Percentiles rank a stretch among this genome's conserved stretches.
phyloP scores from a whole-genome alignment of 2,888 invertebrate species.

The Archips xylosteana region DNA sequence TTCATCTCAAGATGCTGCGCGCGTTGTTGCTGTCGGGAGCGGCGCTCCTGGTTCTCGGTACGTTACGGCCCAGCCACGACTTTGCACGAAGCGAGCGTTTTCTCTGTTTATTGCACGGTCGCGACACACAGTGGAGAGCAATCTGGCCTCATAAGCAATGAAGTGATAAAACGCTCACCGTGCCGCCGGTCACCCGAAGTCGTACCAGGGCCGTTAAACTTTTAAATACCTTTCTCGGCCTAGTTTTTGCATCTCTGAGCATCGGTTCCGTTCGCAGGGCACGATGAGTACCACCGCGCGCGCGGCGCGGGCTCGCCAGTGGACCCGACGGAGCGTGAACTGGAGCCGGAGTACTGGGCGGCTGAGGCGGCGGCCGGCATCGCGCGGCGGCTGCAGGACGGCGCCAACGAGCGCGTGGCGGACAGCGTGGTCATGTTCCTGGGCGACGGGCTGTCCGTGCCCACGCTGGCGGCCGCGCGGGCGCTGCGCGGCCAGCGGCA shows the following conservation, averaged over 20 bases:
- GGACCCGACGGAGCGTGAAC: slow-evolving; percentile 44
- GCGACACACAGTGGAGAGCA: too few relatives aligned
- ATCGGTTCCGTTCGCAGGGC: slow-evolving; percentile 37
- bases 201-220: too few relatives aligned
- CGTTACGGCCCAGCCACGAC: not conserved
- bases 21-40: slow-evolving; percentile 1
- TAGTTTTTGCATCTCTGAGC: slow-evolving; percentile 12
- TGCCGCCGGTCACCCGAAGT: too few relatives aligned
- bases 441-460: slow-evolving; percentile 20
- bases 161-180: not conserved
- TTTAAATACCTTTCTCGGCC: too few relatives aligned
- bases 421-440: slow-evolving; percentile 18
- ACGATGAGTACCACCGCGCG: slow-evolving; percentile 45
- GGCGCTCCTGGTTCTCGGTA: not conserved
- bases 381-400: slow-evolving; percentile 62
- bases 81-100: too few relatives aligned
- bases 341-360: slow-evolving; percentile 74
- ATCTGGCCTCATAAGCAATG: too few relatives aligned
- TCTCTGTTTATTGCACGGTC: too few relatives aligned
- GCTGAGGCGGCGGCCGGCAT: slow-evolving; percentile 73
- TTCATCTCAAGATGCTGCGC: not conserved
- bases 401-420: slow-evolving; percentile 82
- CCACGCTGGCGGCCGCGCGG: slow-evolving; percentile 25
- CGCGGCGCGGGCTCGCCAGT: not conserved
- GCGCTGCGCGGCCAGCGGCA: slow-evolving; percentile 87